These are phyloP conservation scores for Acanthopagrus latus DNA, from an alignment of 2,797 vertebrate species.

Conservation along the genomic window DNA sequence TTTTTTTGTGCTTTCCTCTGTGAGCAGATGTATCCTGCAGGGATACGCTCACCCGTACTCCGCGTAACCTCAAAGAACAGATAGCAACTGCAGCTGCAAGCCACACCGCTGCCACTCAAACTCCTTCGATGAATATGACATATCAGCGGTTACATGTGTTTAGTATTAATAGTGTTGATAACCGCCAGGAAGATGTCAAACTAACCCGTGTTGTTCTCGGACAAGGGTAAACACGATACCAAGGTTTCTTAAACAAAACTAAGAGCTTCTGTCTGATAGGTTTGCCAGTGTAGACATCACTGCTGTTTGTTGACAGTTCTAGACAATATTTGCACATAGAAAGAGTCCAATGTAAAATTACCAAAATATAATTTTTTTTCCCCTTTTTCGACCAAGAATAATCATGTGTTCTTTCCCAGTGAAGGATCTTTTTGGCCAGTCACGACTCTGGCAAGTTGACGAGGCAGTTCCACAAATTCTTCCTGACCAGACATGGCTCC, in stretches of 20 bases:
- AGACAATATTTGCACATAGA: neutral
- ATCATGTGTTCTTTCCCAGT: neutral
- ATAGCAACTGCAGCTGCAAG: slow-evolving; percentile 4
- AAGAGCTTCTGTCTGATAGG: neutral
- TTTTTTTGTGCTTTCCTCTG: slow-evolving; percentile 5
- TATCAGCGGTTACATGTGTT: slow-evolving; percentile 11
- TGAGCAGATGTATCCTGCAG: slow-evolving; percentile 42
- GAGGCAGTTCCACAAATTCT: too few species aligned
- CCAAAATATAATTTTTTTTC: too few species aligned
- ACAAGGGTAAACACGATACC: neutral
- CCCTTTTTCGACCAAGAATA: neutral
- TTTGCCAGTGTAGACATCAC: neutral
- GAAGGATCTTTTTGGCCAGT: neutral
- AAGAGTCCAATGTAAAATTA: neutral
- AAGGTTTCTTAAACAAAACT: neutral
- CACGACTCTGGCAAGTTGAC: too few species aligned
- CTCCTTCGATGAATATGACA: neutral
- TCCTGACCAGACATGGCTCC: too few species aligned
- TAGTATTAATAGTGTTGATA: neutral
- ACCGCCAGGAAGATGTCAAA: slow-evolving; percentile 9
- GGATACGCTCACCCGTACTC: neutral
- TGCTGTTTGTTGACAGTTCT: neutral
- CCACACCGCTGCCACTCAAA: slow-evolving; percentile 13
- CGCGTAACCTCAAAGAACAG: neutral
- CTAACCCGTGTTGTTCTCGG: slow-evolving; percentile 10